Evolutionary conservation across 2,797 vertebrate genomes (phyloP).

Genomic region (Lutjanus campechanus): DNA sequence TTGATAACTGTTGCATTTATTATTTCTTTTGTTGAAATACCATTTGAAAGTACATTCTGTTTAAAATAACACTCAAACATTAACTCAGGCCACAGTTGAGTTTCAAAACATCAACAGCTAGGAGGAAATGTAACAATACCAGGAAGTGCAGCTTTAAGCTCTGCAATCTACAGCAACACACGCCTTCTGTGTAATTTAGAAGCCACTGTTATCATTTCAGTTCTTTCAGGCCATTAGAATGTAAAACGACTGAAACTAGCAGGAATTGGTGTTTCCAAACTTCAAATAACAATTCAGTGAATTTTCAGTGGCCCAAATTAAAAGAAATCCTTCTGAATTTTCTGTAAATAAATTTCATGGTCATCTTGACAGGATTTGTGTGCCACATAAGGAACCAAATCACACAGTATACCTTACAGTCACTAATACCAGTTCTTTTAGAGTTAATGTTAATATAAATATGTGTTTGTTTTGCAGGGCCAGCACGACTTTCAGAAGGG

Average conservation of each 20-base stretch:
- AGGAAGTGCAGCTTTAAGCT: constrained; percentile 27
- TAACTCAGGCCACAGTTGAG: constrained; percentile 8
- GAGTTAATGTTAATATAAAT: constrained; percentile 10
- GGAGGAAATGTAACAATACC: constrained; percentile 46
- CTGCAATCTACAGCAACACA: background rate
- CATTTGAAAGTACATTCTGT: constrained; percentile 3
- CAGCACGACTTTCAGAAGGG: constrained; percentile 95
- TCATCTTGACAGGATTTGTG: background rate
- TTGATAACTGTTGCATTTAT: background rate
- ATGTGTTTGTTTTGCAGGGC: constrained; percentile 83
- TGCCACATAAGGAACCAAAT: too few relatives aligned
- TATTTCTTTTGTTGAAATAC: background rate
- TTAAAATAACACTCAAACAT: background rate
- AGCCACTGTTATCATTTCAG: background rate
- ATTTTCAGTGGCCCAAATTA: background rate
- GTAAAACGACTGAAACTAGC: background rate
- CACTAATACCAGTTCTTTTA: too few relatives aligned
- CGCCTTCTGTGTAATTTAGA: background rate
- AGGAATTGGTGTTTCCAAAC: background rate
- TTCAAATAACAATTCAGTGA: background rate
- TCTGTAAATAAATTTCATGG: background rate
- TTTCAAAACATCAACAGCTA: constrained; percentile 41
- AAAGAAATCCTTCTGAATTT: background rate
- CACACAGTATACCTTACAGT: too few relatives aligned
- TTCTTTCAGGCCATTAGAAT: background rate